phyloP scores from a whole-genome alignment of 1,140 invertebrate genomes.

The Dendrolimus kikuchii region DNA sequence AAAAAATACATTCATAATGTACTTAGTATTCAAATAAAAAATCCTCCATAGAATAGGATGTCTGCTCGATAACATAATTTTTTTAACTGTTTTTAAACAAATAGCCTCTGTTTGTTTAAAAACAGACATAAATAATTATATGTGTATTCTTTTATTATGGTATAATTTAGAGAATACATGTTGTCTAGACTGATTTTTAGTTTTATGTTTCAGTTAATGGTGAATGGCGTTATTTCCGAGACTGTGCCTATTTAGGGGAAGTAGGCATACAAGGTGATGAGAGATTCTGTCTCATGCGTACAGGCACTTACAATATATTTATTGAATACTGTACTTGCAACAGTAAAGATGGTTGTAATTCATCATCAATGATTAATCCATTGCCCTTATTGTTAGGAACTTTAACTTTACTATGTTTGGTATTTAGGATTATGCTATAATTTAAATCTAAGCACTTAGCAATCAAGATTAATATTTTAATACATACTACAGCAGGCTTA shows the following conservation, averaged over 20 bases:
- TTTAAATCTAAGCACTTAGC: constrained; percentile 3
- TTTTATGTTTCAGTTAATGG: constrained; percentile 82
- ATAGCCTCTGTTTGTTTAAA: no score
- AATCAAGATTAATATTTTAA: not conserved
- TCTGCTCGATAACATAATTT: no score
- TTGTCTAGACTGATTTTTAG: not conserved
- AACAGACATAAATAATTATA: no score
- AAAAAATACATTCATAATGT: no score
- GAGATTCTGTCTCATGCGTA: constrained; percentile 91
- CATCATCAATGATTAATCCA: constrained; percentile 38
- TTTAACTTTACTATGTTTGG: constrained; percentile 12
- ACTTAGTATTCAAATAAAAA: no score
- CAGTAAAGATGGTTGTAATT: constrained; percentile 93
- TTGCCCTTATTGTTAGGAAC: constrained; percentile 22
- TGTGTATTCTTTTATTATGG: constrained; percentile 2
- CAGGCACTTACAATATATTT: constrained; percentile 94
- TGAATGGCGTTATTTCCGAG: constrained; percentile 91
- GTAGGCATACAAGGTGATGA: constrained; percentile 92
- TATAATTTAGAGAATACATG: not conserved
- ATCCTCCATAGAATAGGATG: no score
- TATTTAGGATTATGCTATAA: not conserved
- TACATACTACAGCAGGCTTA: no score
- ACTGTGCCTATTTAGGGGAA: constrained; percentile 92
- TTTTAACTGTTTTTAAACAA: no score
- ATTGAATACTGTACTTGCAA: constrained; percentile 95